A percentile compares a stretch with the other conserved stretches of the same genome.
phyloP scores from a whole-genome alignment of 2,888 invertebrate species.

The Callyntrura sp. region DNA sequence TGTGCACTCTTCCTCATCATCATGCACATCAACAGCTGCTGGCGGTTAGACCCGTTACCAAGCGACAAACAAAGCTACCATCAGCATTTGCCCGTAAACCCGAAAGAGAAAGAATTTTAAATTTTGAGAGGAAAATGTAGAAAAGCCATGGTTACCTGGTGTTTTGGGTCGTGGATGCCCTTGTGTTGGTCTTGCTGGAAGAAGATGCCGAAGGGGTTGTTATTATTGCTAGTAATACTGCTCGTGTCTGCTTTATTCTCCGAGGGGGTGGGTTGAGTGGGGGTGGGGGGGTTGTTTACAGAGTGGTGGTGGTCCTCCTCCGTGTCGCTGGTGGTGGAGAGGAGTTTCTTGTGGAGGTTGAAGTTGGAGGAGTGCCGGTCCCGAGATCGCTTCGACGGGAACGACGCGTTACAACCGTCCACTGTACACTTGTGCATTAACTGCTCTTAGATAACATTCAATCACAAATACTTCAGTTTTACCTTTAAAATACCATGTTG shows the following conservation, averaged over 20 bases:
- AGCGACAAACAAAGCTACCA: background rate
- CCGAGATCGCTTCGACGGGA: conserved; percentile 96
- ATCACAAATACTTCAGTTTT: background rate
- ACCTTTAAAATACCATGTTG: no score
- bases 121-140: no score
- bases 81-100: no score
- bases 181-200: background rate
- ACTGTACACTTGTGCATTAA: conserved; percentile 98
- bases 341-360: conserved; percentile 95
- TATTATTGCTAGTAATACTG: conserved; percentile 41
- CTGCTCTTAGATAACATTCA: conserved; percentile 79
- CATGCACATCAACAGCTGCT: conserved; percentile 55
- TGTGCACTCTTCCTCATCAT: conserved; percentile 53
- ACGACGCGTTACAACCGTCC: conserved; percentile 97
- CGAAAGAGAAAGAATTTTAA: background rate
- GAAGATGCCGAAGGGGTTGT: background rate
- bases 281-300: no score
- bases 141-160: background rate
- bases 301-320: no score
- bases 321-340: conserved; percentile 87
- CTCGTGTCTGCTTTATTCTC: background rate
- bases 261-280: no score
- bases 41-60: background rate
- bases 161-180: background rate
- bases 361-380: conserved; percentile 95